Evolutionary conservation across 2,113 vertebrate genomes (phyloP).

Genomic region (Theropithecus gelada): DNA sequence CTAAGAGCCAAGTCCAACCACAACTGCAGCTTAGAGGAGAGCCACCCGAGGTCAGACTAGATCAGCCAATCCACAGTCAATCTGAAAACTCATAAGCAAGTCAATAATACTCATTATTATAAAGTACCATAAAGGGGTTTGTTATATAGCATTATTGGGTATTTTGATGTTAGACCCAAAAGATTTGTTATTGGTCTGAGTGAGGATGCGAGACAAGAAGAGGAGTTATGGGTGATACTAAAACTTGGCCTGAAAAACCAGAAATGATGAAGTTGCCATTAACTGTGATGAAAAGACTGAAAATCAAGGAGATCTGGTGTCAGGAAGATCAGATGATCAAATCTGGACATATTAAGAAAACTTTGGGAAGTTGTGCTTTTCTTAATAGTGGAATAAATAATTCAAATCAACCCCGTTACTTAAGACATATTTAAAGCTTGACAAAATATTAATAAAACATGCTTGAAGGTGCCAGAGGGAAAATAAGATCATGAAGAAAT

Average conservation of each 20-base stretch:
- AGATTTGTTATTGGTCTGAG: not conserved
- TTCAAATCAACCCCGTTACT: not conserved
- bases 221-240: not conserved
- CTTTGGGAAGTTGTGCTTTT: not conserved
- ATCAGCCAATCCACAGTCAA: not conserved
- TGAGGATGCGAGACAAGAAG: not conserved
- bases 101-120: not conserved
- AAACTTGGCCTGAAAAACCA: not conserved
- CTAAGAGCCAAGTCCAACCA: not conserved
- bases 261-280: not conserved
- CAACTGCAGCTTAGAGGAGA: not conserved
- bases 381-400: not conserved
- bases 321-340: too few species aligned
- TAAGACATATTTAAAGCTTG: not conserved
- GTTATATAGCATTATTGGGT: not conserved
- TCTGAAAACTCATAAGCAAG: not conserved
- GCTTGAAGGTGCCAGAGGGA: not conserved
- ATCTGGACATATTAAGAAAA: not conserved
- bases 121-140: not conserved
- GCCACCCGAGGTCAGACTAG: not conserved
- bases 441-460: not conserved
- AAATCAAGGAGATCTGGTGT: not conserved
- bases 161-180: not conserved
- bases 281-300: not conserved
- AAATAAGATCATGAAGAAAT: not conserved